These are phyloP conservation scores for Hypolimnas misippus DNA, from an alignment of 2,888 invertebrate species.

Conservation along the genomic window DNA sequence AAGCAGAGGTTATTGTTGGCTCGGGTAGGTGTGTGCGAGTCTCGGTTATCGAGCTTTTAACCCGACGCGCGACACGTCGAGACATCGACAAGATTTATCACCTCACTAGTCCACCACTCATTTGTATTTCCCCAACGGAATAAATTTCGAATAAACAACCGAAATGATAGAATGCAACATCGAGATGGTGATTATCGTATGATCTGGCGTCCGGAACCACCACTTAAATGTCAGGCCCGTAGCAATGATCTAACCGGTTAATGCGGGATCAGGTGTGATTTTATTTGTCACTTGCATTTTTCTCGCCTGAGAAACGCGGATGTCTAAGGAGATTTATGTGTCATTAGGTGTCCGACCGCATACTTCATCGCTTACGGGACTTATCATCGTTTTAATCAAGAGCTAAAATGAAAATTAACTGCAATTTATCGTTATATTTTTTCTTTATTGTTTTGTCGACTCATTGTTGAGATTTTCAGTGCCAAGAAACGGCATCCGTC, in stretches of 20 bases:
- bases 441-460: conserved; percentile 19
- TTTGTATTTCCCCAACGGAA: conserved; percentile 78
- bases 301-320: conserved; percentile 43
- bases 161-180: conserved; percentile 68
- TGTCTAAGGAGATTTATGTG: conserved; percentile 38
- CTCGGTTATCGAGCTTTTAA: conserved; percentile 84
- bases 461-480: conserved; percentile 31
- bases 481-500: conserved; percentile 32
- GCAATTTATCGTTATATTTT: neutral
- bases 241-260: conserved; percentile 29
- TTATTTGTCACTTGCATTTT: conserved; percentile 42
- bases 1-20: conserved; percentile 80
- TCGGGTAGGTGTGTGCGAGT: conserved; percentile 77
- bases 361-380: conserved; percentile 32
- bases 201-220: conserved; percentile 33
- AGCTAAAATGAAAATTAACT: conserved; percentile 21
- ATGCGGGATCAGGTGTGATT: conserved; percentile 35
- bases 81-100: conserved; percentile 81
- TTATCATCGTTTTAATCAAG: conserved; percentile 17
- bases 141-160: conserved; percentile 71
- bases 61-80: conserved; percentile 81
- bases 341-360: conserved; percentile 34
- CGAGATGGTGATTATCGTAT: conserved; percentile 31
- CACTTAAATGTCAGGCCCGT: conserved; percentile 27
- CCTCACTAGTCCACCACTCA: conserved; percentile 81